phyloP scores from a whole-genome alignment of 2,888 invertebrate species.

The Ectobius pallidus region DNA sequence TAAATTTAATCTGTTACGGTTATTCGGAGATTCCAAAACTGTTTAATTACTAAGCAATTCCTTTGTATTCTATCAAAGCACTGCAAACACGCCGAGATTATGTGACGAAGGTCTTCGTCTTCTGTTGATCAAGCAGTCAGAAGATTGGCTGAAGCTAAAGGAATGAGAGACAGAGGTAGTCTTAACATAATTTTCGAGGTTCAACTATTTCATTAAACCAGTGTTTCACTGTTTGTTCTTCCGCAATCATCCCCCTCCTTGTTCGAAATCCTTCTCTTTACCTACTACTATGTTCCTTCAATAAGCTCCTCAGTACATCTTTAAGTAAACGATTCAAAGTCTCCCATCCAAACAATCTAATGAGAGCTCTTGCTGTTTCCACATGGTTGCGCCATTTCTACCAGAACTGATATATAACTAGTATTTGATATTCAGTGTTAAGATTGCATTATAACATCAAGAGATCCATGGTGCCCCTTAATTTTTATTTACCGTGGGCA shows the following conservation, averaged over 20 bases:
- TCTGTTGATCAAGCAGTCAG: neutral
- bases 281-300: neutral
- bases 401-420: neutral
- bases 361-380: slow-evolving; percentile 22
- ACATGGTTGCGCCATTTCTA: slow-evolving; percentile 24
- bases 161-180: neutral
- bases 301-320: slow-evolving; percentile 18
- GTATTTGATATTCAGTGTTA: neutral
- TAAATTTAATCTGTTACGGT: too few relatives aligned
- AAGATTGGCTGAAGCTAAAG: neutral
- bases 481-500: neutral
- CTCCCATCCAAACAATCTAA: slow-evolving; percentile 28
- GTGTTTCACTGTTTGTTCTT: slow-evolving; percentile 36
- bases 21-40: too few relatives aligned
- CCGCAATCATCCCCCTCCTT: slow-evolving; percentile 19
- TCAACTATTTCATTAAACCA: slow-evolving; percentile 41
- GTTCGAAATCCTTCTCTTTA: neutral
- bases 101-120: neutral
- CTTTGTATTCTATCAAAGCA: too few relatives aligned
- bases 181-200: slow-evolving; percentile 39
- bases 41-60: too few relatives aligned
- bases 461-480: neutral
- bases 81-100: too few relatives aligned
- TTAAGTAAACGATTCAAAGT: slow-evolving; percentile 28
- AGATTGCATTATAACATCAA: neutral